Base-by-base conservation (phyloP, 2,888 invertebrate genomes). In the Caenorhabditis zanzibari region DNA sequence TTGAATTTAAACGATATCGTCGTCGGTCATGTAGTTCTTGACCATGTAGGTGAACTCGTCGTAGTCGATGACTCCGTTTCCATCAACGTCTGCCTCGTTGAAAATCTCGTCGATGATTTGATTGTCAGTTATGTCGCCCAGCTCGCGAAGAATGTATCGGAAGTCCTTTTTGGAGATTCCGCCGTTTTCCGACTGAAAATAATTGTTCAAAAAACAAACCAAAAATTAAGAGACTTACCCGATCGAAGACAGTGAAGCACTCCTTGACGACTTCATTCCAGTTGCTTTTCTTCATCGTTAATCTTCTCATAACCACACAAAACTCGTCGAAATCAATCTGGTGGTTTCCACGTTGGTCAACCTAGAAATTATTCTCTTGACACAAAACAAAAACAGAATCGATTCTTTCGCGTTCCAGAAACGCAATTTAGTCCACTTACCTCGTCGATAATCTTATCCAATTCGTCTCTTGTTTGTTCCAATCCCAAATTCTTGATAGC, bases 1-100 rank as follows among this genome's bases (percentile, higher is more conserved):
- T 35, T 44, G 49, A 22, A 26, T 38, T 83, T 69, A 83, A 26
- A 63, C 73, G 71, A 91, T 88, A 81, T 92, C 92, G 28, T 92
- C 91, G 72, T 92, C 92, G 16, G 88, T 90, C 81, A 92, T 84
- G 69, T 92, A 92, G 64, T 90, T 92, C 61, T 88, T 88, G 63
- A 91, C 90, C 87, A 92, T 89, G 76, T 88, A 90, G n/a, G 88
- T 82, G 84, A 92, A 92, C 84, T 92, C 92, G 82, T 92, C 91
- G 72, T 86, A 91, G 75, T 92, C 92, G 35, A 92, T 90, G 24
- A 91, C 85, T 7, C 92, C 91, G 74, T 92, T 92, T 66, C 89
- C 88, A 75, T 92, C 92, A 2, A 92, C 91, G 75, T 91, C 91
- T 0, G 86, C 87, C 83, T 89, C 89, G 54, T 82, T 82, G 72